Evolutionary conservation across 1,140 invertebrate species (phyloP).

Genomic region (Oreohelix idahoensis): DNA sequence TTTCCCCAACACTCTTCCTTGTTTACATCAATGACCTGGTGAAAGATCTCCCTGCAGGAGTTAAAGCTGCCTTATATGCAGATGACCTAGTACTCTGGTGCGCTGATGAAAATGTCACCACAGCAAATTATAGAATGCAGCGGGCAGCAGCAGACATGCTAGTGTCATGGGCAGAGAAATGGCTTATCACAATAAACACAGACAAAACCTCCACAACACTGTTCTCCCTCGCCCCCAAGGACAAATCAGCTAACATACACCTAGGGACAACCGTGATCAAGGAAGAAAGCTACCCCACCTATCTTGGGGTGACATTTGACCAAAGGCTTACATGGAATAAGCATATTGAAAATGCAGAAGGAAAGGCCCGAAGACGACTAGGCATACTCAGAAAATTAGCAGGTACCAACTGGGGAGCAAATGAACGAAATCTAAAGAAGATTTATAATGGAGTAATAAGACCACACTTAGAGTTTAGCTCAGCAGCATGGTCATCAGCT

Average conservation of each 20-base stretch:
- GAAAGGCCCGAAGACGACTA: neutral
- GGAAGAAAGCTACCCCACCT: neutral
- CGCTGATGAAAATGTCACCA: conserved; percentile 21
- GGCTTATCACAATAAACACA: neutral
- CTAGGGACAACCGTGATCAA: neutral
- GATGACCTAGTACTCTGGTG: conserved; percentile 45
- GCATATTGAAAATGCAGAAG: neutral
- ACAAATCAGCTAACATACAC: neutral
- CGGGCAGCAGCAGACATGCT: neutral
- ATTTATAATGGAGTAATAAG: neutral
- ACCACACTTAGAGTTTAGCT: neutral
- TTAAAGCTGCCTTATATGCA: conserved; percentile 25
- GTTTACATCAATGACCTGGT: neutral
- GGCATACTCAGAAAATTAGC: neutral
- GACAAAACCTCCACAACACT: neutral
- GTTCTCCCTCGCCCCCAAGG: neutral
- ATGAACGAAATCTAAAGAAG: neutral
- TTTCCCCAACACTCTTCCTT: neutral
- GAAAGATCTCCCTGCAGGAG: neutral
- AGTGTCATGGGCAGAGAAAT: neutral
- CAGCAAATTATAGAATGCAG: neutral
- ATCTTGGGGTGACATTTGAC: neutral
- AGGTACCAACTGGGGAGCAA: neutral
- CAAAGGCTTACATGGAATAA: neutral
- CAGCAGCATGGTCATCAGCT: neutral